Evolutionary conservation across 1,140 invertebrate genomes (phyloP).

Genomic region (Lepidotrigona ventralis): DNA sequence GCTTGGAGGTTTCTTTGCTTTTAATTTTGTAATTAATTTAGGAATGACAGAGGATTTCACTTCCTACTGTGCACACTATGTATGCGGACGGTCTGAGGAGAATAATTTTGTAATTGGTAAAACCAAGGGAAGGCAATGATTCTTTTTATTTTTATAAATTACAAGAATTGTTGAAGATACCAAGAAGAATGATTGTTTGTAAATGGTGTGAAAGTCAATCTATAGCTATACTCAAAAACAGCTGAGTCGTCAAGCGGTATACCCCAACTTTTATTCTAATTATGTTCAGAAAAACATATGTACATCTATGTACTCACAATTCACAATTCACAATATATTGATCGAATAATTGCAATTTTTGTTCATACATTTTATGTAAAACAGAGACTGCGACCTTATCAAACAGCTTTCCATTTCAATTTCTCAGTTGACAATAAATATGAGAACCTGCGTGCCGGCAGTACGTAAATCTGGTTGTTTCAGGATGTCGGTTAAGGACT

Average conservation of each 20-base stretch:
- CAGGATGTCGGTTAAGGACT: slow-evolving; percentile 50
- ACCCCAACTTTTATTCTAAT: neutral
- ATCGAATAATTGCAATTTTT: neutral
- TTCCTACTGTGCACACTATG: too few relatives aligned
- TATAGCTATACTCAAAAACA: neutral
- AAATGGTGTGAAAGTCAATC: neutral
- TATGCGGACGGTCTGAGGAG: neutral
- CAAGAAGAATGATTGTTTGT: too few relatives aligned
- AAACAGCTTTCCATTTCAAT: slow-evolving; percentile 30
- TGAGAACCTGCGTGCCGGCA: slow-evolving; percentile 5
- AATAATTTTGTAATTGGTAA: neutral
- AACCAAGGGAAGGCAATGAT: neutral
- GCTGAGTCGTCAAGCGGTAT: neutral
- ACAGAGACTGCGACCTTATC: neutral
- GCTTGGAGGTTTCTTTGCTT: neutral
- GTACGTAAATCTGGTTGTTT: slow-evolving; percentile 34
- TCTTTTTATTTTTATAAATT: neutral
- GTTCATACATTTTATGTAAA: neutral
- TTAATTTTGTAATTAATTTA: neutral
- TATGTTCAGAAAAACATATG: neutral
- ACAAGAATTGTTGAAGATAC: neutral
- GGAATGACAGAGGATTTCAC: too few relatives aligned
- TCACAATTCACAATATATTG: neutral
- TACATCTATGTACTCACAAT: neutral
- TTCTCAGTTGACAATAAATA: slow-evolving; percentile 47